Evolutionary conservation across 2,797 vertebrate species (phyloP), one percentile per base, ranked within the genome.

Genomic region (Podargus strigoides): DNA sequence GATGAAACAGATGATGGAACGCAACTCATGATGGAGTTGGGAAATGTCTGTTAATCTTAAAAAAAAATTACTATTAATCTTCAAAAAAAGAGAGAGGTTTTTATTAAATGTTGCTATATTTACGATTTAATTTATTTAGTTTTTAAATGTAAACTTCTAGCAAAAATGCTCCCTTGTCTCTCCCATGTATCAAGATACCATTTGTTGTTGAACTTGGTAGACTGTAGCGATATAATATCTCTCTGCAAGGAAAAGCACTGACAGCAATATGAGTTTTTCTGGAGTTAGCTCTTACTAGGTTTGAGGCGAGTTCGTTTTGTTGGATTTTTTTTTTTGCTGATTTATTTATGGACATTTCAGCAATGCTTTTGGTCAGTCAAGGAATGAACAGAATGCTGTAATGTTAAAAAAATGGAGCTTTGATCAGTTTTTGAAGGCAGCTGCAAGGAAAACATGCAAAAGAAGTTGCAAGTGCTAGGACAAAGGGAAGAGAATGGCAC

Each of bases 291-390:
- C 67, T 81, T 81, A 42, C 3, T 78, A 0, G 2, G 24, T 81
- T 94, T 94, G 36, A 86, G 21, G 23, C 0, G 0, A 59, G 12
- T 17, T 84, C 28, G 4, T 22, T 26, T 49, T 49, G 22, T 39
- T 37, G 21, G 27, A 28, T 30, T 52, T 30, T 30, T 30, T 52
- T 47, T 24, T 49, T 26, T 8, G 14, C 7, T 32, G 28, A 72
- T 93, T 93, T 95, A 92, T 92, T 87, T 96, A 82, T 88, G 68
- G 93, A 59, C 58, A 90, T 95, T 97, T 96, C 91, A 95, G 78
- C 52, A 92, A 95, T 91, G 84, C 62, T 97, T 97, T 93, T 85
- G 95, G 93, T 92, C 94, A 83, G 85, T 69, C 53, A 80, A 87
- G 89, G 78, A 92, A 92, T 74, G 79, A 92, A 80, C 46, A 92